Conservation (phyloP, 2,113 vertebrate species). For the Platycercus adscitus region DNA sequence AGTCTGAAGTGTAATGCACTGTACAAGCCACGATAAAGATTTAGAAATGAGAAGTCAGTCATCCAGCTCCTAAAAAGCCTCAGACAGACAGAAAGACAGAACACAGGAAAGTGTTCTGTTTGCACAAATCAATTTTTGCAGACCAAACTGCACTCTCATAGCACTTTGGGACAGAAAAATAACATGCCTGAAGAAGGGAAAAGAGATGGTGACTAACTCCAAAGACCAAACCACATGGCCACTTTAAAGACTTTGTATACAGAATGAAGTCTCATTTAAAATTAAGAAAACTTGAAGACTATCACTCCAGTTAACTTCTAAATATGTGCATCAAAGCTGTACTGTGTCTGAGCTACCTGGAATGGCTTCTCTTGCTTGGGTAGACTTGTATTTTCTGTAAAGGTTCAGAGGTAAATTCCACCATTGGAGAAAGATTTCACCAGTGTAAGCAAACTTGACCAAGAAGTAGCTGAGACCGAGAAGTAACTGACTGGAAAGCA, state of each 20-base stretch:
- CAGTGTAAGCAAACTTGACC: background rate
- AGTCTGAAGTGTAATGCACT: background rate
- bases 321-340: accelerated
- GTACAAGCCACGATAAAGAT: background rate
- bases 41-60: background rate
- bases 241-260: background rate
- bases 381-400: background rate
- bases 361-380: background rate
- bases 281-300: background rate
- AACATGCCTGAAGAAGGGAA: background rate
- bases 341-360: background rate
- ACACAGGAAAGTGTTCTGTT: background rate
- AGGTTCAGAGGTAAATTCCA: background rate
- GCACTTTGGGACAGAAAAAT: background rate
- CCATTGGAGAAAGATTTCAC: background rate
- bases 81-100: background rate
- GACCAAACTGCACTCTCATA: background rate
- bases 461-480: background rate
- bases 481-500: background rate
- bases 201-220: background rate
- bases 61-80: background rate
- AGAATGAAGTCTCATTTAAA: background rate
- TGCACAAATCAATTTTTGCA: background rate
- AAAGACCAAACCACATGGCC: background rate
- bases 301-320: background rate